These are phyloP conservation scores for Rhyacophila evoluta DNA, from an alignment of 2,888 invertebrate species.

Conservation along the genomic window DNA sequence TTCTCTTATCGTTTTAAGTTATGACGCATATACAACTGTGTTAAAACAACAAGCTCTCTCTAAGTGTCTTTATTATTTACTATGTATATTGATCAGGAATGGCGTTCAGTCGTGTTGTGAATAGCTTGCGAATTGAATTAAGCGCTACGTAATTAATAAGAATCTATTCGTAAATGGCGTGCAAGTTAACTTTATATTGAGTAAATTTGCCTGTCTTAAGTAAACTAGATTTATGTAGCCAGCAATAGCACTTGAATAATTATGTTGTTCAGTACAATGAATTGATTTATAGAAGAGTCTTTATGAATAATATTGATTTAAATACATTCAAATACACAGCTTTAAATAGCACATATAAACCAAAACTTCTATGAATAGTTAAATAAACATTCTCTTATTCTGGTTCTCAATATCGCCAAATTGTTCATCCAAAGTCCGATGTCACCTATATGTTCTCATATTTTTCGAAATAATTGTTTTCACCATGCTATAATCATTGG, in stretches of 20 bases:
- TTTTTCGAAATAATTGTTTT: too few species aligned
- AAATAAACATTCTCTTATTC: too few species aligned
- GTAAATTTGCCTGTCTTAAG: background rate
- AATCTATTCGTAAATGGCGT: slow-evolving; percentile 13
- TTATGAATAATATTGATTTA: too few species aligned
- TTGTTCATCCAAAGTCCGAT: too few species aligned
- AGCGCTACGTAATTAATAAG: background rate
- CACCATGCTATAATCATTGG: too few species aligned
- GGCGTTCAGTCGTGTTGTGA: background rate
- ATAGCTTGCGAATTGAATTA: slow-evolving; percentile 12
- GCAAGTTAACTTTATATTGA: background rate
- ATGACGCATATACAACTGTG: background rate
- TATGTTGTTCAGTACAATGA: background rate
- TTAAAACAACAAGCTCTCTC: background rate
- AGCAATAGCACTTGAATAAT: background rate
- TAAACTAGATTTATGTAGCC: background rate
- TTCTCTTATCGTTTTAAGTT: background rate
- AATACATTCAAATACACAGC: too few species aligned
- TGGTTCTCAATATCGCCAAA: too few species aligned
- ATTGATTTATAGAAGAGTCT: background rate
- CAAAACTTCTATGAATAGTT: too few species aligned
- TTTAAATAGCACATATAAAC: too few species aligned
- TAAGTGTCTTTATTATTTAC: background rate
- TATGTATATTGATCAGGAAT: background rate
- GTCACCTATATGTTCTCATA: too few species aligned